Conservation (phyloP, 2,113 vertebrate genomes). For the Myotis davidii region DNA sequence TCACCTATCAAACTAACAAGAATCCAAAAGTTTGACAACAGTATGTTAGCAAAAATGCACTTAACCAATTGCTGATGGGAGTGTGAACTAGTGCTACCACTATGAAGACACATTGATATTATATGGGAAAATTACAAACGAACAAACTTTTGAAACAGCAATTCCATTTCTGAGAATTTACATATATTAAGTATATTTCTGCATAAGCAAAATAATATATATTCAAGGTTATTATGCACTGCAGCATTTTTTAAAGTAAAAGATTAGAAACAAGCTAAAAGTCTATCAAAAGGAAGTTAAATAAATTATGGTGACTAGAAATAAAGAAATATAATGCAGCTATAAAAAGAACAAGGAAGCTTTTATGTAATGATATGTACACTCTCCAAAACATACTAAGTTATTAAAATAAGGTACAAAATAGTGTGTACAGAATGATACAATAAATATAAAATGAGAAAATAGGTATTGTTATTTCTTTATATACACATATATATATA, state of each 20-base stretch:
- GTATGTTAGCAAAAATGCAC: neutral
- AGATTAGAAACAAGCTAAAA: conserved; percentile 47
- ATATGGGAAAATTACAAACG: conserved; percentile 27
- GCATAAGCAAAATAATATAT: neutral
- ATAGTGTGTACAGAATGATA: neutral
- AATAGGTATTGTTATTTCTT: conserved; percentile 16
- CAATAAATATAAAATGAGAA: conserved; percentile 18
- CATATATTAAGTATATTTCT: neutral
- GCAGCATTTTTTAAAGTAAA: conserved; percentile 26
- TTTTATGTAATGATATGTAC: conserved; percentile 24
- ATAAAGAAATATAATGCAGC: conserved; percentile 27
- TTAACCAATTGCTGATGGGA: neutral
- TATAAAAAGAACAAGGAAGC: neutral
- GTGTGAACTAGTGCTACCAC: neutral
- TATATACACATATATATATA: neutral
- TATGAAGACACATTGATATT: neutral
- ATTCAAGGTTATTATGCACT: neutral
- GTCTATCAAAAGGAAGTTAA: neutral
- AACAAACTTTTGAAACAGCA: conserved; percentile 23
- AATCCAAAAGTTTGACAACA: neutral
- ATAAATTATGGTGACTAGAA: conserved; percentile 40
- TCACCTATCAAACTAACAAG: neutral
- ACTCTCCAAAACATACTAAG: neutral
- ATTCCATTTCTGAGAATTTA: neutral
- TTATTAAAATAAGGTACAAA: conserved; percentile 37